A percentile compares a stretch with the other conserved stretches of the same genome.
Conservation (phyloP, 2,888 invertebrate genomes). For the Cordilura impudica region DNA sequence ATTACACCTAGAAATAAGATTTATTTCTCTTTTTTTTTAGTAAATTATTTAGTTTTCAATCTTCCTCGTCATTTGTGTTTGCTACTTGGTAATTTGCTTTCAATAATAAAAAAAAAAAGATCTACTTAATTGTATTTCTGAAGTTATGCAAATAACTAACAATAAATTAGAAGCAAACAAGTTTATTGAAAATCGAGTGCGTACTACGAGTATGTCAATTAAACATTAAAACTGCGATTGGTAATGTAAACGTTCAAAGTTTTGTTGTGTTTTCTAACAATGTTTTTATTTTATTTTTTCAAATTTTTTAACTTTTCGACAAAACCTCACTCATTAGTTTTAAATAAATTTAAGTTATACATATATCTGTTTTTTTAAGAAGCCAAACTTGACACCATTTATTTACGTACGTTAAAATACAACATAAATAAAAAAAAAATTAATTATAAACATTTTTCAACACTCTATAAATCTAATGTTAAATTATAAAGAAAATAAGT, state of each 20-base stretch:
- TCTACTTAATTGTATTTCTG: conserved; percentile 26
- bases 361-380: not conserved
- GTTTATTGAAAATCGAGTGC: conserved; percentile 8
- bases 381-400: conserved; percentile 62
- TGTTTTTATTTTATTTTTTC: not conserved
- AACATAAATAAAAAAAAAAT: conserved; percentile 3
- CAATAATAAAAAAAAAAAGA: too few relatives aligned
- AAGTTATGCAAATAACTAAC: conserved; percentile 18
- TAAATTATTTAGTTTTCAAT: conserved; percentile 12
- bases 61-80: conserved; percentile 23
- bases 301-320: not conserved
- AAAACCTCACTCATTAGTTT: not conserved
- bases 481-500: conserved; percentile 15
- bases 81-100: not conserved
- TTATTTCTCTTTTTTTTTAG: conserved; percentile 9
- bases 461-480: conserved; percentile 60
- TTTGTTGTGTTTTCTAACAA: not conserved
- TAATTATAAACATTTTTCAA: conserved; percentile 33
- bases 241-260: not conserved
- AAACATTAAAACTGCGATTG: conserved; percentile 2
- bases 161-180: not conserved
- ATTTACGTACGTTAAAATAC: conserved; percentile 38
- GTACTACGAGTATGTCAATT: not conserved
- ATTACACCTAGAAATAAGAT: conserved; percentile 47
- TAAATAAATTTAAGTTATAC: not conserved